Evolutionary conservation across 2,113 vertebrate species (phyloP).

Genomic region (Podocnemis expansa): DNA sequence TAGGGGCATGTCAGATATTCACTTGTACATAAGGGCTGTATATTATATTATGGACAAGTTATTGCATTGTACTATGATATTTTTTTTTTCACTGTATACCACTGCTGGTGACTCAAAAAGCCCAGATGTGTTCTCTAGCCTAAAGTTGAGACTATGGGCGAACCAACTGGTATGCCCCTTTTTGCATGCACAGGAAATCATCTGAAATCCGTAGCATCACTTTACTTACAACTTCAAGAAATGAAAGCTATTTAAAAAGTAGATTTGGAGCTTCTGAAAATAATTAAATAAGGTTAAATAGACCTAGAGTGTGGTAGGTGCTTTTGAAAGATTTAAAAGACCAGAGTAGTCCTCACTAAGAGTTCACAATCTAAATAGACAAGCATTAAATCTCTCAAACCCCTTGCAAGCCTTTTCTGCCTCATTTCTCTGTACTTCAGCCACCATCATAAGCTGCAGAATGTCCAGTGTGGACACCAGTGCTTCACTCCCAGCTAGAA

Average conservation of each 20-base stretch:
- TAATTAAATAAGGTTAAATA: not conserved
- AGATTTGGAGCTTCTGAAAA: not conserved
- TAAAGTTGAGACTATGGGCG: not conserved
- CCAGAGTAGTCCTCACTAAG: not conserved
- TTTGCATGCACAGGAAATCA: not conserved
- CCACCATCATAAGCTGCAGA: not conserved
- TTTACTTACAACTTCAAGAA: not conserved
- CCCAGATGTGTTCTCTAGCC: not conserved
- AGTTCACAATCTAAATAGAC: constrained; percentile 11
- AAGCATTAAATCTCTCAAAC: not conserved
- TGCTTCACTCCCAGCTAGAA: not conserved
- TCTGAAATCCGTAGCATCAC: not conserved
- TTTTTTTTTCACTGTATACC: not conserved
- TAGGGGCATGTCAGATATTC: no score
- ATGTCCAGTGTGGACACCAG: not conserved
- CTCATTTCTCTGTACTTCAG: constrained; percentile 29
- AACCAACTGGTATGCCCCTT: no score
- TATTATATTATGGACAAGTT: not conserved
- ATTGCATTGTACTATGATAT: not conserved
- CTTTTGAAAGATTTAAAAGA: constrained; percentile 38
- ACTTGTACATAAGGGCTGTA: not conserved
- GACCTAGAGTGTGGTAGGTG: not conserved
- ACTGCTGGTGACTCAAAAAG: not conserved
- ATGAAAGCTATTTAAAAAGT: not conserved
- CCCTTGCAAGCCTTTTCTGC: constrained; percentile 17